Conservation (phyloP, 2,113 vertebrate genomes). For the Puma concolor region DNA sequence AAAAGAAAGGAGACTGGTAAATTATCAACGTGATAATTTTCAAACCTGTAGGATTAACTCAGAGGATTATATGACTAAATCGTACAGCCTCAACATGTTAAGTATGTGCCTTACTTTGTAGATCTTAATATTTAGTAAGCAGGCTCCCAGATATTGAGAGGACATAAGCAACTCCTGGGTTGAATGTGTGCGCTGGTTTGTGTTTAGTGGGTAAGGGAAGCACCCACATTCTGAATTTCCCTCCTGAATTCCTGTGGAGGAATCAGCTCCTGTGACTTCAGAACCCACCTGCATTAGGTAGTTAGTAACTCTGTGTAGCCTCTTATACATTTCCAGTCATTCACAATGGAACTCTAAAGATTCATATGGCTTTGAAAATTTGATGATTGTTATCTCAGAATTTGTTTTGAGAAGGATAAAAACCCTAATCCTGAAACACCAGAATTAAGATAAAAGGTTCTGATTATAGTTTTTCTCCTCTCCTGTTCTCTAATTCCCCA, state of each 20-base stretch:
- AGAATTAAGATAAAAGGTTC: not conserved
- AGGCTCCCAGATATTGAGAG: not conserved
- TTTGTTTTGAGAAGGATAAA: constrained; percentile 5
- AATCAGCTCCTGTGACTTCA: not conserved
- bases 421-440: not conserved
- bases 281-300: not conserved
- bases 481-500: not conserved
- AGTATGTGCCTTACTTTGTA: not conserved
- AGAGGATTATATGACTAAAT: not conserved
- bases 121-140: not conserved
- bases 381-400: not conserved
- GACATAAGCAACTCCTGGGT: not conserved
- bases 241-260: not conserved
- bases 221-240: not conserved
- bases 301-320: not conserved
- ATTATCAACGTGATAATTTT: not conserved
- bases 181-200: not conserved
- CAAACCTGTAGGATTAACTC: not conserved
- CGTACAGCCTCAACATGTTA: not conserved
- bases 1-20: not conserved
- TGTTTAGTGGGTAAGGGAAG: not conserved
- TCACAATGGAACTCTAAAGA: not conserved
- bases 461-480: not conserved
- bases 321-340: not conserved
- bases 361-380: not conserved